phyloP scores from a whole-genome alignment of 2,797 vertebrate genomes.

The Danionella dracula region DNA sequence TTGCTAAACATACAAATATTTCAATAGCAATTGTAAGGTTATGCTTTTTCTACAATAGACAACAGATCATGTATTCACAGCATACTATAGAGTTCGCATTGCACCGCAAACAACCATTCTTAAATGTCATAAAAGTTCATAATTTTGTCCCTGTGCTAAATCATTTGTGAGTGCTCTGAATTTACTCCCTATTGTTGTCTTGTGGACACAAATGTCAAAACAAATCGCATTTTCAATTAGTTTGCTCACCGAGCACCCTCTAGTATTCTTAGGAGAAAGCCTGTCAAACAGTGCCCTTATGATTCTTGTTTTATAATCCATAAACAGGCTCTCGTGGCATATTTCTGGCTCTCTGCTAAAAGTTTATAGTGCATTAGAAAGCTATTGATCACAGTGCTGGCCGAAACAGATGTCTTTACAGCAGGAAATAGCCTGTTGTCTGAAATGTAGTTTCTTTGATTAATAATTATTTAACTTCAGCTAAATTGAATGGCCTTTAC shows the following conservation, averaged over 20 bases:
- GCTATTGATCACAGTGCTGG: constrained; percentile 41
- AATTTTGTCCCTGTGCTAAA: background rate
- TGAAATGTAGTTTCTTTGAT: constrained; percentile 40
- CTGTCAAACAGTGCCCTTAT: constrained; percentile 6
- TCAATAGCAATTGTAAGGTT: too few relatives aligned
- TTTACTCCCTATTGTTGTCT: constrained; percentile 24
- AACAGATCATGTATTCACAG: too few relatives aligned
- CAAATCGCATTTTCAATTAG: constrained; percentile 28
- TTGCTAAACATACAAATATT: too few relatives aligned
- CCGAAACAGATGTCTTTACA: constrained; percentile 30
- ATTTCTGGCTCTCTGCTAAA: constrained; percentile 9
- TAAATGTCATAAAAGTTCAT: constrained; percentile 19
- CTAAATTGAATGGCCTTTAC: constrained; percentile 37
- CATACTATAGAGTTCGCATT: background rate
- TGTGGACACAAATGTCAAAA: constrained; percentile 27
- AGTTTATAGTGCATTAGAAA: constrained; percentile 41
- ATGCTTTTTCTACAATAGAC: too few relatives aligned
- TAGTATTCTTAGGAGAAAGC: constrained; percentile 5
- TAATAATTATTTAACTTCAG: constrained; percentile 40
- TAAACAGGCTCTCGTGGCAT: constrained; percentile 24
- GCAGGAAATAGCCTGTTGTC: constrained; percentile 35
- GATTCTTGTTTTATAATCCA: constrained; percentile 27
- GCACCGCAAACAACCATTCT: background rate
- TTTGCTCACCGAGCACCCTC: constrained; percentile 1
- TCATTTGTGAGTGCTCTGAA: constrained; percentile 1